These are phyloP conservation scores for Pipistrellus pygmaeus DNA, from an alignment of 2,797 vertebrate genomes.

Conservation along the genomic window DNA sequence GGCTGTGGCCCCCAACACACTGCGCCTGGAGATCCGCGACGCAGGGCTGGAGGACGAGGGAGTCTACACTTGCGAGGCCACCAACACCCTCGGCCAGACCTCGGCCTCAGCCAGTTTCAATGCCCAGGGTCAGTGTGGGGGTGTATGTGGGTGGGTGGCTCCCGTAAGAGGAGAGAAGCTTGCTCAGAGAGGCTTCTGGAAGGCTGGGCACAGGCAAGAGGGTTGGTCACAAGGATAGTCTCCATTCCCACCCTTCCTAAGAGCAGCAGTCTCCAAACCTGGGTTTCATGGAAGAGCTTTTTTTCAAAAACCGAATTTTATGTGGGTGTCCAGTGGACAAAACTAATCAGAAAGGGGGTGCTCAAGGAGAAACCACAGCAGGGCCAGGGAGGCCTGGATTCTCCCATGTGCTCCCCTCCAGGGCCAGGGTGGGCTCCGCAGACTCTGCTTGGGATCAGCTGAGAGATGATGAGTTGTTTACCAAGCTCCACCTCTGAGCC, in stretches of 20 bases:
- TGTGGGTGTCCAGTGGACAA: background rate
- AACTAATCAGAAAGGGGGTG: background rate
- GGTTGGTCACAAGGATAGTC: background rate
- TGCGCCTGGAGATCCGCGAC: constrained; percentile 83
- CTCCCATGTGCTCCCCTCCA: background rate
- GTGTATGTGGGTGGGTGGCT: background rate
- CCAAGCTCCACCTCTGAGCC: background rate
- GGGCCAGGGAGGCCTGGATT: background rate
- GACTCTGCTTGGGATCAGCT: fast-evolving
- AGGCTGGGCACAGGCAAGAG: background rate
- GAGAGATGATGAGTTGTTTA: constrained; percentile 66
- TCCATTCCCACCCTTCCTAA: background rate
- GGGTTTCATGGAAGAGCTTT: background rate
- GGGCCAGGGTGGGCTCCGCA: background rate
- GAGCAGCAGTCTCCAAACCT: background rate
- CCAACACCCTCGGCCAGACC: constrained; percentile 79
- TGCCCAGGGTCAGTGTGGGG: constrained; percentile 84
- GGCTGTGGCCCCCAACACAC: constrained; percentile 71
- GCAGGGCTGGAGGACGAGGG: constrained; percentile 87
- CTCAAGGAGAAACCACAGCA: background rate
- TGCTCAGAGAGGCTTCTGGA: background rate
- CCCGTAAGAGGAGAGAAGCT: background rate
- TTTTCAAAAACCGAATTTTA: constrained; percentile 9
- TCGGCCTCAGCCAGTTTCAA: constrained; percentile 69
- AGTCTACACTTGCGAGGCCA: constrained; percentile 83